Base-by-base conservation (phyloP, 2,797 vertebrate species). In the Arctocebus calabarensis region DNA sequence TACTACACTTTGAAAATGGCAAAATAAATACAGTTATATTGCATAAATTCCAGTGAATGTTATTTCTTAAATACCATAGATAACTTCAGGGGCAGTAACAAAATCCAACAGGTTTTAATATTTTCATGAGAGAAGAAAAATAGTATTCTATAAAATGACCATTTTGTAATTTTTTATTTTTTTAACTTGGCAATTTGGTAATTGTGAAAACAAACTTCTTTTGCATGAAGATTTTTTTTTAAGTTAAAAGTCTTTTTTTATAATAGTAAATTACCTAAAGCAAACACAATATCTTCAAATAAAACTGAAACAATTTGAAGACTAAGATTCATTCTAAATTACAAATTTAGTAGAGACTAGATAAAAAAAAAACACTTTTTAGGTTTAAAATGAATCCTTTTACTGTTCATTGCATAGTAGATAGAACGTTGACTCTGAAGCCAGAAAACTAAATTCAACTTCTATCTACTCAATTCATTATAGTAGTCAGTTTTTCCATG, bases 261-360 rank as follows among this genome's bases (percentile, higher is more conserved):
- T 34, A 27, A 88, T 48, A 64, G 34, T 64, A 57, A 77, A 78
- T 86, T 84, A 78, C 1, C 61, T 5, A 48, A 3, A 92, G 27
- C 3, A 71, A 96, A 74, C 40, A 62, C 64, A 94, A 43, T 90
- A 75, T 14, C 37, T 94, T 86, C 7, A 93, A 82, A 93, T 77
- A 78, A 87, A 94, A 77, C 55, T 78, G n/a, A 64, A 84, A 64
- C 27, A 45, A 4, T 70, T 74, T 82, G 29, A 83, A 75, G 55
- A 62, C 19, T 27, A 55, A 27, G 14, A 32, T 77, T 14, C 3
- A 75, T 70, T 73, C 23, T 29, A 94, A 90, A n/a, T 81, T 86
- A 73, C 95, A 95, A 82, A 6, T 82, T 64, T 77, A 79, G 2
- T 45, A 57, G 0, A 1, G 2, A 11, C 2, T 59, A 23, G 81